phyloP scores from a whole-genome alignment of 2,113 vertebrate genomes.

The Eptesicus fuscus region DNA sequence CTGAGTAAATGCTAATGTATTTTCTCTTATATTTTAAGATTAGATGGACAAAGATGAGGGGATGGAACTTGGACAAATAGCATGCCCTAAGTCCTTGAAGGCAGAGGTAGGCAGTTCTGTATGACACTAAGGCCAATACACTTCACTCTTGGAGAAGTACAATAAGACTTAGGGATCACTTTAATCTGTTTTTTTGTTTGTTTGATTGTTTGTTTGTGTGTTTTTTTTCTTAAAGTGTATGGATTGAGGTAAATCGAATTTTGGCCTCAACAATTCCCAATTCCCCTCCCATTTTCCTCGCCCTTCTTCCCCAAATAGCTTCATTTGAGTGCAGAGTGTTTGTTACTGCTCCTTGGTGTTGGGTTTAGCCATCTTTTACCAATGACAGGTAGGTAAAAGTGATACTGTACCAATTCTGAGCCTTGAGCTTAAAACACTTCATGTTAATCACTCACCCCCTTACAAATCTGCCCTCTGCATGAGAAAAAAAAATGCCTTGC shows the following conservation, averaged over 20 bases:
- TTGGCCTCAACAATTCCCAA: neutral
- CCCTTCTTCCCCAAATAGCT: neutral
- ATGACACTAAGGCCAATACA: neutral
- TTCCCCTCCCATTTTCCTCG: fast-evolving
- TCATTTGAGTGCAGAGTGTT: neutral
- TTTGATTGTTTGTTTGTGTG: neutral
- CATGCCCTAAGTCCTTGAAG: neutral
- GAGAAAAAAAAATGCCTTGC: neutral
- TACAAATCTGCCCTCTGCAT: neutral
- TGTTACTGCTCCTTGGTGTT: neutral
- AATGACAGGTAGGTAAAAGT: neutral
- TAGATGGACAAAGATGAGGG: neutral
- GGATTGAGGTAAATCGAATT: neutral
- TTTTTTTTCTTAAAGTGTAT: neutral
- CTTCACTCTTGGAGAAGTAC: neutral
- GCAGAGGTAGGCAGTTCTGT: neutral
- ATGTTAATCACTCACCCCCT: neutral
- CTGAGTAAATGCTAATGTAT: neutral
- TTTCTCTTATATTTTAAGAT: neutral
- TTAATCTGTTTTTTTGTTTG: neutral
- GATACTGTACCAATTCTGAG: neutral
- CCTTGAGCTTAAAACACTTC: neutral
- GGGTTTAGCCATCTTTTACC: neutral
- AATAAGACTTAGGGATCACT: neutral
- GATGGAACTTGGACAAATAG: neutral